phyloP scores from a whole-genome alignment of 2,113 vertebrate genomes.

The Labrus mixtus region DNA sequence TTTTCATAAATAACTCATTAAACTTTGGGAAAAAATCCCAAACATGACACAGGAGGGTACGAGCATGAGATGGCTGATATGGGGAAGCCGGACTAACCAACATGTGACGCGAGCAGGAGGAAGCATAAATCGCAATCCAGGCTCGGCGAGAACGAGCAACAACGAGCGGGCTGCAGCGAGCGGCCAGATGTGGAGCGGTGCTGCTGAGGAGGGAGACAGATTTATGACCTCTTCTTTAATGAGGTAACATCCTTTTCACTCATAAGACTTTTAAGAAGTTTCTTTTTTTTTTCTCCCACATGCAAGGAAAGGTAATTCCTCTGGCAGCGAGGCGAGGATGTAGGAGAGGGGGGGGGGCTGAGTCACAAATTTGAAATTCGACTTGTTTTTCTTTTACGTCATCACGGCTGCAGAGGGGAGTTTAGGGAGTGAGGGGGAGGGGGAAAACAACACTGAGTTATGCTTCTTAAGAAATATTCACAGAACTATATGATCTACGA shows the following conservation, averaged over 20 bases:
- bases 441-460: constrained; percentile 13
- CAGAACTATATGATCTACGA: constrained; percentile 36
- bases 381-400: constrained; percentile 29
- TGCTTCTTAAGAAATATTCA: constrained; percentile 45
- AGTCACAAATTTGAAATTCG: constrained; percentile 13
- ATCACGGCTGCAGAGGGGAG: constrained; percentile 26
- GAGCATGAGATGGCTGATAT: constrained; percentile 31
- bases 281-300: constrained; percentile 71
- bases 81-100: constrained; percentile 41
- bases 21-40: constrained; percentile 27
- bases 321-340: constrained; percentile 31
- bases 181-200: constrained; percentile 80
- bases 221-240: constrained; percentile 83
- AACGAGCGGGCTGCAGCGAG: constrained; percentile 68
- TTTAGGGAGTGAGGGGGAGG: constrained; percentile 53
- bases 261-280: constrained; percentile 78
- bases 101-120: constrained; percentile 64
- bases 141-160: constrained; percentile 62
- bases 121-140: constrained; percentile 68
- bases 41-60: constrained; percentile 40
- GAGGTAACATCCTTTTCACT: constrained; percentile 86
- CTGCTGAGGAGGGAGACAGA: constrained; percentile 79
- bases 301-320: constrained; percentile 68
- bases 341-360: background rate
- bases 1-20: background rate